phyloP scores from a whole-genome alignment of 2,888 invertebrate species.

The Eubasilissa splendida region DNA sequence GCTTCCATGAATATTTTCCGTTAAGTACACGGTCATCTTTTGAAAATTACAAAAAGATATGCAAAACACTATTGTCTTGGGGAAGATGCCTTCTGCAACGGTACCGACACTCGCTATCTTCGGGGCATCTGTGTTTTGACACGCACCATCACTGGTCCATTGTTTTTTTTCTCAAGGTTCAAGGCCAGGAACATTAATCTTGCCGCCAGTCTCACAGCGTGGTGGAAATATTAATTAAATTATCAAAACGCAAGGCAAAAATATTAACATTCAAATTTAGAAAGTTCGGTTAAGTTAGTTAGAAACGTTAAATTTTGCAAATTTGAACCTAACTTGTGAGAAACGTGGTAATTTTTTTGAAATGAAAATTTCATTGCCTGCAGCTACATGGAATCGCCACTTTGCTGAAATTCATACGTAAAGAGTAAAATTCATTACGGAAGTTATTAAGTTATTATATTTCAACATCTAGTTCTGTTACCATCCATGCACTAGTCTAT shows the following conservation, averaged over 20 bases:
- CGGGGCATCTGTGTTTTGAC: slow-evolving; percentile 20
- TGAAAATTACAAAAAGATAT: slow-evolving; percentile 7
- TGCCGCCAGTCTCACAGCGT: background rate
- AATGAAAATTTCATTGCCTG: no score
- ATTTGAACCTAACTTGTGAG: no score
- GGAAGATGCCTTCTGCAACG: slow-evolving; percentile 20
- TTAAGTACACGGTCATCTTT: slow-evolving; percentile 22
- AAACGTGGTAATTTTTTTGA: no score
- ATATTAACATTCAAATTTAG: no score
- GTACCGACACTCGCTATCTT: slow-evolving; percentile 6
- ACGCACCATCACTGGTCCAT: slow-evolving; percentile 24
- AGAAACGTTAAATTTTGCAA: no score
- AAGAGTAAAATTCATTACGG: no score
- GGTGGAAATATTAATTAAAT: slow-evolving; percentile 24
- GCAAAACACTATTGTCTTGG: slow-evolving; percentile 19
- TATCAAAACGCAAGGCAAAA: background rate
- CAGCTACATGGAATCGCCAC: no score
- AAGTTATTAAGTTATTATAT: no score
- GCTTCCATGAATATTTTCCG: background rate
- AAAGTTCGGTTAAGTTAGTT: background rate
- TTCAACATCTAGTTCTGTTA: no score
- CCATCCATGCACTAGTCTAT: no score
- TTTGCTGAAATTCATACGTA: no score
- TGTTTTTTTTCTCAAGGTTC: slow-evolving; percentile 10
- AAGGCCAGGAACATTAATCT: slow-evolving; percentile 23